These are phyloP conservation scores for Hylia prasina DNA, from an alignment of 2,113 vertebrate species.

Conservation along the genomic window DNA sequence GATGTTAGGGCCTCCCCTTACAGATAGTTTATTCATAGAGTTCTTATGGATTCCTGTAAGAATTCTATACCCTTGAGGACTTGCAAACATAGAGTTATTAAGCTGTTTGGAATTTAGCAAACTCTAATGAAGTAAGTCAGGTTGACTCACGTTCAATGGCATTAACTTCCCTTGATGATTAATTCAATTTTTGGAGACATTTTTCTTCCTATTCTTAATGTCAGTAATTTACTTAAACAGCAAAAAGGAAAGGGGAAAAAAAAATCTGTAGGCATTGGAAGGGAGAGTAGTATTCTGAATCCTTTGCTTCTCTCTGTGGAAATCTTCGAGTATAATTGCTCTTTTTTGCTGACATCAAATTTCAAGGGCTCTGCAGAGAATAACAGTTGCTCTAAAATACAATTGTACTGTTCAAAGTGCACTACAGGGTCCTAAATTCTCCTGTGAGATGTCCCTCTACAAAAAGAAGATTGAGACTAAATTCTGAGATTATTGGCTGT, in stretches of 20 bases:
- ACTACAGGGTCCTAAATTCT: not conserved
- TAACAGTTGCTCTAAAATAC: conserved; percentile 19
- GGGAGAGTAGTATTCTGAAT: not conserved
- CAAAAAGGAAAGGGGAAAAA: not conserved
- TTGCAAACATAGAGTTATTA: not conserved
- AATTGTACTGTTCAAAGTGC: not conserved
- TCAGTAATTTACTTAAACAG: not conserved
- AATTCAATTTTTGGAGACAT: not conserved
- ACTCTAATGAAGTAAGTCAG: not conserved
- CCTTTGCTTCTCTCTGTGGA: not conserved
- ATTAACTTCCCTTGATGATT: not conserved
- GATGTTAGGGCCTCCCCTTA: not conserved
- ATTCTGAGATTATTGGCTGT: not conserved
- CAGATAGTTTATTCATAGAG: not conserved
- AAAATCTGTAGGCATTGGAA: not conserved
- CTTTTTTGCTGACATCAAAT: conserved; percentile 3
- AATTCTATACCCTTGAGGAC: not conserved
- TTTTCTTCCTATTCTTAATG: not conserved
- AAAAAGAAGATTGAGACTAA: not conserved
- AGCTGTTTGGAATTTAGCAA: not conserved
- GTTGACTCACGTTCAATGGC: not conserved
- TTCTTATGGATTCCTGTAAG: not conserved
- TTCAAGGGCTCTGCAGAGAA: conserved; percentile 1
- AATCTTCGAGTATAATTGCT: conserved; percentile 22
- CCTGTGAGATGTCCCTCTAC: not conserved